Conservation (phyloP, 23 tunicate genomes). For the Trididemnum nubilum region DNA sequence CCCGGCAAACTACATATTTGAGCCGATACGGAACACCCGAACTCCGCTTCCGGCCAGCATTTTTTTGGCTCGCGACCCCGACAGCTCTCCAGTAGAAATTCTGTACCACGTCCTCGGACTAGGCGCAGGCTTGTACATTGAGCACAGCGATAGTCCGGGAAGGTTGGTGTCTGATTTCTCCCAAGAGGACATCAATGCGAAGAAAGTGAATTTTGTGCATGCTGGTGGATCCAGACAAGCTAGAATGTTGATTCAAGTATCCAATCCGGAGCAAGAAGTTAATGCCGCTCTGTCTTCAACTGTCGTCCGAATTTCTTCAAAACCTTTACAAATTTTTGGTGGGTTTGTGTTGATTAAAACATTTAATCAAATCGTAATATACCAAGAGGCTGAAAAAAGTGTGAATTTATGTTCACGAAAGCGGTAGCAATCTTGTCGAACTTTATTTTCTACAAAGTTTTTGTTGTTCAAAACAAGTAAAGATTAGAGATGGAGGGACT, state of each 20-base stretch:
- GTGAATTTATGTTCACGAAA: too few species aligned
- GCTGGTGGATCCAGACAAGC: slow-evolving; percentile 51
- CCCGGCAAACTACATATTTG: slow-evolving; percentile 47
- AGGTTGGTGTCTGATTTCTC: slow-evolving; percentile 48
- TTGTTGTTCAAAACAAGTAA: too few species aligned
- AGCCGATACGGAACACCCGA: slow-evolving; percentile 48
- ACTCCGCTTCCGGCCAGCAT: slow-evolving; percentile 60
- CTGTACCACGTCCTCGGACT: slow-evolving; percentile 56
- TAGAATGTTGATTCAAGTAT: slow-evolving; percentile 58
- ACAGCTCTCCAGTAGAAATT: slow-evolving; percentile 50
- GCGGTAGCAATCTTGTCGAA: too few species aligned
- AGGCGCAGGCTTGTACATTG: slow-evolving; percentile 50
- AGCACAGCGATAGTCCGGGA: slow-evolving; percentile 34
- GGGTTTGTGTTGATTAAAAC: too few species aligned
- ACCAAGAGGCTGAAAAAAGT: too few species aligned
- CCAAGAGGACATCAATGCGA: slow-evolving; percentile 42
- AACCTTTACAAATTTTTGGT: background rate
- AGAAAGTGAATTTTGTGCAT: slow-evolving; percentile 49
- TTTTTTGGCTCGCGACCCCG: slow-evolving; percentile 50
- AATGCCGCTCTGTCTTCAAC: background rate
- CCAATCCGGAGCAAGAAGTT: background rate
- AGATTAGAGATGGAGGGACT: too few species aligned
- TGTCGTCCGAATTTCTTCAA: slow-evolving; percentile 10
- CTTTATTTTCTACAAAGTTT: too few species aligned
- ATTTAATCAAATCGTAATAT: too few species aligned